A percentile compares a stretch with the other conserved stretches of the same genome.
These are phyloP conservation scores for Troides aeacus DNA, from an alignment of 2,888 invertebrate genomes.

Conservation along the genomic window DNA sequence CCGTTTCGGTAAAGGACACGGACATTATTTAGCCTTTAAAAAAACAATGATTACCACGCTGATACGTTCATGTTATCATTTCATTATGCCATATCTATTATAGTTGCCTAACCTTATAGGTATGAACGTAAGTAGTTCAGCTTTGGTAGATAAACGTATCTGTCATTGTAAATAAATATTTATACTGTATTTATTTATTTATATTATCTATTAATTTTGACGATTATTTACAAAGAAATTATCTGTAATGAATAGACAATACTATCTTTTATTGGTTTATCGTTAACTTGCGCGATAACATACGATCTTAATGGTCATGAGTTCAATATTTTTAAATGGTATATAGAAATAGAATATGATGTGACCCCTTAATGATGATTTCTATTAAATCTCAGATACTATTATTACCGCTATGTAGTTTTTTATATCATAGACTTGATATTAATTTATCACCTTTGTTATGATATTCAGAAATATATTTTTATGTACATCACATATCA, in stretches of 20 bases:
- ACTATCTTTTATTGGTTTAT: background rate
- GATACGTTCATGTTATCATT: conserved; percentile 6
- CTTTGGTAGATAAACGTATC: conserved; percentile 14
- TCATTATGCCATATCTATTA: background rate
- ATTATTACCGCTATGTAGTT: background rate
- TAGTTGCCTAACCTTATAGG: conserved; percentile 10
- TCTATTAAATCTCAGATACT: background rate
- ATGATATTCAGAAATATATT: too few species aligned
- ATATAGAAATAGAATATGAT: too few species aligned
- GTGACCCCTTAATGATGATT: background rate
- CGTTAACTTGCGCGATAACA: too few species aligned
- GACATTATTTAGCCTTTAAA: background rate
- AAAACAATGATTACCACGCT: background rate
- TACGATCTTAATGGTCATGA: too few species aligned
- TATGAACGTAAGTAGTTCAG: conserved; percentile 17
- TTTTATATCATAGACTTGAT: too few species aligned
- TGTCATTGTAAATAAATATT: conserved; percentile 13
- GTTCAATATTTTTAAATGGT: too few species aligned
- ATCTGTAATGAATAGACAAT: background rate
- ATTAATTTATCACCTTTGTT: too few species aligned
- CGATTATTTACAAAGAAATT: too few species aligned
- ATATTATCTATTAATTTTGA: background rate
- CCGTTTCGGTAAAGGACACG: background rate
- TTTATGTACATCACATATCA: too few species aligned
- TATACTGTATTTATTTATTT: background rate